These are phyloP conservation scores for Xestia rhomboidea DNA, from an alignment of 2,888 invertebrate genomes.

Conservation along the genomic window DNA sequence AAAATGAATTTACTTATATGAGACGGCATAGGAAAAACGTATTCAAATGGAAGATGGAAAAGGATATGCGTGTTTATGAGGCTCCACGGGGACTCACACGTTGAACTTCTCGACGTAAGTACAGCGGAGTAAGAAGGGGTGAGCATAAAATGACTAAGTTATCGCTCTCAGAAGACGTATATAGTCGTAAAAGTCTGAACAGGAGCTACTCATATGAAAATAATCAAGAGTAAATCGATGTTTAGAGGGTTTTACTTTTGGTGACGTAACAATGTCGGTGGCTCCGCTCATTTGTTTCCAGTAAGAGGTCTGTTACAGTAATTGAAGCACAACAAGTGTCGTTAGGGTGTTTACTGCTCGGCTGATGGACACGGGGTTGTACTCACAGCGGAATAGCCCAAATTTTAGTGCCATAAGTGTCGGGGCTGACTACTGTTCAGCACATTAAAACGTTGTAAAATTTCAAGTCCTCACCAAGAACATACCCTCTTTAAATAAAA, in stretches of 20 bases:
- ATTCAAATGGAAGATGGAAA: constrained; percentile 85
- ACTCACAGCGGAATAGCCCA: constrained; percentile 39
- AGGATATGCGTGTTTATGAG: constrained; percentile 87
- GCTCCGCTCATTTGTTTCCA: constrained; percentile 58
- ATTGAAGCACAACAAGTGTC: constrained; percentile 70
- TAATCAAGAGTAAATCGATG: constrained; percentile 87
- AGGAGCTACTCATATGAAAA: constrained; percentile 86
- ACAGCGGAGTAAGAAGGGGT: constrained; percentile 84
- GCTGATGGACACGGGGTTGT: constrained; percentile 60
- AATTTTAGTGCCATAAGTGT: constrained; percentile 48
- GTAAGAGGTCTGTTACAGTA: constrained; percentile 62
- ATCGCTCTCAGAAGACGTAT: constrained; percentile 89
- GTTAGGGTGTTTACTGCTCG: constrained; percentile 69
- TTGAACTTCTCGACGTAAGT: constrained; percentile 85
- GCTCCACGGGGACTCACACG: constrained; percentile 84
- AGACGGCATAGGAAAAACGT: constrained; percentile 75
- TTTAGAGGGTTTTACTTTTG: constrained; percentile 70
- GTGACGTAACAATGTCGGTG: constrained; percentile 63
- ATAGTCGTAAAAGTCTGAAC: constrained; percentile 87
- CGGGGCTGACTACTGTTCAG: constrained; percentile 23
- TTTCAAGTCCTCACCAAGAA: neutral
- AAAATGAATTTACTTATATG: constrained; percentile 62
- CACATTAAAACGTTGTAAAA: constrained; percentile 34
- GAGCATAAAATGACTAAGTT: constrained; percentile 90
- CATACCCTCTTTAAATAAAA: constrained; percentile 18